Conservation (phyloP, 64 coral and sea anemone species). For the Acropora yongei region DNA sequence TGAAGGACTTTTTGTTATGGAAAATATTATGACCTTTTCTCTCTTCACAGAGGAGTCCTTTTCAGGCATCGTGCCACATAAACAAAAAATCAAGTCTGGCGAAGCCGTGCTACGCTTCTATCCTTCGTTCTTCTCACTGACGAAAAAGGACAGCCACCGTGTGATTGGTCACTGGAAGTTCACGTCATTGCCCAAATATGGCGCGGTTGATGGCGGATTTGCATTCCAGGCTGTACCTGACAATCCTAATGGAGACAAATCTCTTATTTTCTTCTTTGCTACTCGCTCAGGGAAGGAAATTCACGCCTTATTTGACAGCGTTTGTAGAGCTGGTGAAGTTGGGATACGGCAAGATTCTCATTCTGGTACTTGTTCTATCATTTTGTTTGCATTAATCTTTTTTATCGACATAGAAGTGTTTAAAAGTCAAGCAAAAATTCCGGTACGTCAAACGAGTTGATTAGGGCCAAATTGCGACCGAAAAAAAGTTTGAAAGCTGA, state of each 20-base stretch:
- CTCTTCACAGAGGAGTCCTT: constrained; percentile 72
- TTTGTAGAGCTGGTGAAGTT: constrained; percentile 64
- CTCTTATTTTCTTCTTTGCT: constrained; percentile 74
- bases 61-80: constrained; percentile 84
- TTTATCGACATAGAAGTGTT: background rate
- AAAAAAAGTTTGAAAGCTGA: too few relatives aligned
- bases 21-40: too few relatives aligned
- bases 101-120: constrained; percentile 90
- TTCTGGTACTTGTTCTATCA: constrained; percentile 13
- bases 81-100: constrained; percentile 90
- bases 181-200: constrained; percentile 82
- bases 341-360: background rate
- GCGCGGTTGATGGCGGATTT: constrained; percentile 81
- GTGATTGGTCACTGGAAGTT: constrained; percentile 88
- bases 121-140: constrained; percentile 75
- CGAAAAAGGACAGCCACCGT: constrained; percentile 80
- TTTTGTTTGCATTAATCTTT: background rate
- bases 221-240: constrained; percentile 77
- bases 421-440: too few relatives aligned
- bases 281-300: constrained; percentile 80
- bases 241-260: constrained; percentile 31
- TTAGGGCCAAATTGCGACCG: too few relatives aligned
- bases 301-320: constrained; percentile 82
- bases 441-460: too few relatives aligned
- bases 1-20: background rate